Percentiles rank a stretch among this genome's conserved stretches.
Conservation (phyloP, 1,140 invertebrate species). For the Drosophila melanogaster region Release_6_plus_ISO1_MT NT_033777.3:29712501-29713000, state of each 20-base stretch:
- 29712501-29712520: constrained; percentile 16
- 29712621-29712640: constrained; percentile 76
- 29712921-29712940: constrained; percentile 44
- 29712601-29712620: constrained; percentile 59
- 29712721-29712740: too few species aligned
- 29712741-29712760: too few species aligned
- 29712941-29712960: constrained; percentile 46
- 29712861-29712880: not conserved
- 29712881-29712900: not conserved
- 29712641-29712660: constrained; percentile 69
- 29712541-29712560: constrained; percentile 76
- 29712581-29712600: constrained; percentile 6
- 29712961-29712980: constrained; percentile 47
- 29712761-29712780: not conserved
- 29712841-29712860: constrained; percentile 12
- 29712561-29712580: constrained; percentile 2
- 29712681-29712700: constrained; percentile 20
- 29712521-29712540: constrained; percentile 37
- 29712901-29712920: constrained; percentile 17
- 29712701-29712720: not conserved
- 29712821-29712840: not conserved
- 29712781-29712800: not conserved
- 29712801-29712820: too few species aligned
- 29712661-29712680: constrained; percentile 14
- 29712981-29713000: constrained; percentile 39